Conservation (phyloP, 1,140 invertebrate genomes). For the Drosophila baimaii region DNA sequence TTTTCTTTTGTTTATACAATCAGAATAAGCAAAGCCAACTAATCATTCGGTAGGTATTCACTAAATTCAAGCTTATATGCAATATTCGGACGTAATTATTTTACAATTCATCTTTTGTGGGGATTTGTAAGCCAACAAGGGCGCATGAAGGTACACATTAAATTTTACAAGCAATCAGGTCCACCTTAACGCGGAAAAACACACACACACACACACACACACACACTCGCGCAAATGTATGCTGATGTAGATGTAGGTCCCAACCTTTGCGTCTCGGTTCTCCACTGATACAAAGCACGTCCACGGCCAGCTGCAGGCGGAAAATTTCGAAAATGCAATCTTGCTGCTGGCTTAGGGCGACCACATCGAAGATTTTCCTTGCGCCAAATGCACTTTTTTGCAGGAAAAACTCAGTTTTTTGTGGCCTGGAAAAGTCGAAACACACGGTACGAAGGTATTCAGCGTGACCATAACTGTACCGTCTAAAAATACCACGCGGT, state of each 20-base stretch:
- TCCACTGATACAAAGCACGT: conserved; percentile 83
- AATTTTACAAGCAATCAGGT: conserved; percentile 4
- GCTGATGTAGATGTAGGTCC: conserved; percentile 23
- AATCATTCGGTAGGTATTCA: neutral
- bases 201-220: conserved; percentile 10
- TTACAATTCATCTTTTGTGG: neutral
- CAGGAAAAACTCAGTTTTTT: conserved; percentile 24
- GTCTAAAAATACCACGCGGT: neutral
- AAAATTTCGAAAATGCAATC: conserved; percentile 84
- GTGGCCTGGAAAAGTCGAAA: conserved; percentile 49
- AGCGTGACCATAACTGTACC: conserved; percentile 14
- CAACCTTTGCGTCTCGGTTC: conserved; percentile 83
- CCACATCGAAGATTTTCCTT: conserved; percentile 65
- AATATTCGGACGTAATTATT: neutral
- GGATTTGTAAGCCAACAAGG: neutral
- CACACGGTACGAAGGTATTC: conserved; percentile 29
- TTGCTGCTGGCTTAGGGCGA: conserved; percentile 70
- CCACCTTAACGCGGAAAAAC: conserved; percentile 24
- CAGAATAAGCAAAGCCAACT: neutral
- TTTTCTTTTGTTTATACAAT: too few relatives aligned
- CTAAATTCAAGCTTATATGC: neutral
- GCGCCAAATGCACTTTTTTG: conserved; percentile 47
- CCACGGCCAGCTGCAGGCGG: conserved; percentile 80
- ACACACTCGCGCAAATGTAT: conserved; percentile 27
- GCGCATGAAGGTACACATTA: conserved; percentile 1